Evolutionary conservation across 2,888 invertebrate genomes (phyloP).

Genomic region (Brachycybe producta): DNA sequence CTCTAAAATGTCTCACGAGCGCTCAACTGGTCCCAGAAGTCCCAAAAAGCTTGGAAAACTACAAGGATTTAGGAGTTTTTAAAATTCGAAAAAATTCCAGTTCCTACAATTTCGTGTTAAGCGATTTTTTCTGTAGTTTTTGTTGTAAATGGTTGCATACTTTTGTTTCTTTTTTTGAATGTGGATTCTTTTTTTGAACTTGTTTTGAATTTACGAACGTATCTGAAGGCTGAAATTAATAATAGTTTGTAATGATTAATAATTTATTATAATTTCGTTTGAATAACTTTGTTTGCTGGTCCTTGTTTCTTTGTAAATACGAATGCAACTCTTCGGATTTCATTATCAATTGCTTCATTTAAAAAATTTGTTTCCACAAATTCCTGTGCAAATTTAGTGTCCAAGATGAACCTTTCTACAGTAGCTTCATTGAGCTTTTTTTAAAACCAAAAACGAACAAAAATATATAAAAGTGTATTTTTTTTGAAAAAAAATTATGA

Average conservation of each 20-base stretch:
- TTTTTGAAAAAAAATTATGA: too few relatives aligned
- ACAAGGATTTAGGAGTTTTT: too few relatives aligned
- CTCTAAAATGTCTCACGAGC: too few relatives aligned
- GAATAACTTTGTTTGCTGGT: constrained; percentile 11
- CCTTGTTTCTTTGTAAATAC: constrained; percentile 7
- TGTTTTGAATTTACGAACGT: neutral
- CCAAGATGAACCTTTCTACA: constrained; percentile 9
- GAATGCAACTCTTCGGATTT: neutral
- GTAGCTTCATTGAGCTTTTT: constrained; percentile 1
- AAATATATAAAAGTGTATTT: neutral
- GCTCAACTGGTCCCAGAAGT: too few relatives aligned
- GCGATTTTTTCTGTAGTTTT: neutral
- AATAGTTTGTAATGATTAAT: neutral
- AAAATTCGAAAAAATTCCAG: neutral
- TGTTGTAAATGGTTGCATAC: neutral
- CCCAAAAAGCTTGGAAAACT: too few relatives aligned
- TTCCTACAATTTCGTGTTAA: neutral
- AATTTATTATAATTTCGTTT: neutral
- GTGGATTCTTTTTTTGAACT: neutral
- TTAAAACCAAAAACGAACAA: neutral
- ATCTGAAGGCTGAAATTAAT: neutral
- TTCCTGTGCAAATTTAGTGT: neutral
- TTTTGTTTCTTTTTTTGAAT: too few relatives aligned
- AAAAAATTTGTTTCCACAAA: neutral
- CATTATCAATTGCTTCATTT: neutral